A percentile compares a stretch with the other conserved stretches of the same genome.
These are phyloP conservation scores for Athene noctua DNA, from an alignment of 2,113 vertebrate species.

Conservation along the genomic window DNA sequence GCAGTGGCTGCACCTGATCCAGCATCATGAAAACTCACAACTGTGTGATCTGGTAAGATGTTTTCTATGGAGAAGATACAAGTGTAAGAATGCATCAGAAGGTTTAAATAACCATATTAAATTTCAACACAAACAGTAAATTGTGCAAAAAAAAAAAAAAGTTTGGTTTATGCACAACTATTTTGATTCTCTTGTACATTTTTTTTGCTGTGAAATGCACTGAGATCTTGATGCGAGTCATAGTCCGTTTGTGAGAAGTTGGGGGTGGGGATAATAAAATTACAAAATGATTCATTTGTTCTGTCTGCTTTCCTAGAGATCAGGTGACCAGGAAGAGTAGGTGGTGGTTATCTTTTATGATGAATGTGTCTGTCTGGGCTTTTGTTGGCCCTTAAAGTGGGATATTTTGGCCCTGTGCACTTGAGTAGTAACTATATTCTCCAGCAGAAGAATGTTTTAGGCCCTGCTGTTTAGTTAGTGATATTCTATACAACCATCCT, in stretches of 20 bases:
- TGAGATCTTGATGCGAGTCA: constrained; percentile 81
- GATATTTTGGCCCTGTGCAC: not conserved
- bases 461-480: constrained; percentile 1
- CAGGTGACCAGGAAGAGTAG: not conserved
- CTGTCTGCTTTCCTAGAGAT: constrained; percentile 61
- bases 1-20: constrained; percentile 45
- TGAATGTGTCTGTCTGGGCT: not conserved
- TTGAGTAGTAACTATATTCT: not conserved
- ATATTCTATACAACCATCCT: not conserved
- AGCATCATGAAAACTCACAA: constrained; percentile 54
- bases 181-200: constrained; percentile 74
- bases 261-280: constrained; percentile 75
- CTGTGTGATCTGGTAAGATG: constrained; percentile 55
- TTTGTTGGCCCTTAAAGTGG: not conserved
- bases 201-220: constrained; percentile 86
- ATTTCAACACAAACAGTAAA: constrained; percentile 67
- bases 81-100: constrained; percentile 56
- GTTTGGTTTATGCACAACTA: constrained; percentile 69
- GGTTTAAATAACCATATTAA: constrained; percentile 42
- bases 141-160: constrained; percentile 15
- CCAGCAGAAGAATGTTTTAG: not conserved
- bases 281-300: constrained; percentile 61
- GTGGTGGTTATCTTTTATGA: not conserved
- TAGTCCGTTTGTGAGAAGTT: constrained; percentile 78
- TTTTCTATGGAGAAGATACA: constrained; percentile 37